Evolutionary conservation across 2,113 vertebrate genomes (phyloP).

Genomic region (Origma solitaria): DNA sequence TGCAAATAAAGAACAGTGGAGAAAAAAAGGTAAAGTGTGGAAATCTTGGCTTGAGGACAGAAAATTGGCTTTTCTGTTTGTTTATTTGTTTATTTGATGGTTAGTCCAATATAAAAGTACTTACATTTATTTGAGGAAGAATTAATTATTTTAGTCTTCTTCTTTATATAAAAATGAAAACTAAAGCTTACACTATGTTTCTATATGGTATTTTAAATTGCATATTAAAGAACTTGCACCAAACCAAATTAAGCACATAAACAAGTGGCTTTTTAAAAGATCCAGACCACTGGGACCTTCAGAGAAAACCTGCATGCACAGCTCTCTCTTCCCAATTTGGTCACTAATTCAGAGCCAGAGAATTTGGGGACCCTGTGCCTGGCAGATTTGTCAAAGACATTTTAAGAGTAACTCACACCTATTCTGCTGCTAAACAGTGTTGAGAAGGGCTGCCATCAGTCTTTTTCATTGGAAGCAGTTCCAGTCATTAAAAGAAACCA

Average conservation of each 20-base stretch:
- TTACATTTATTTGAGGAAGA: neutral
- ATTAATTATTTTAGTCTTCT: neutral
- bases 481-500: neutral
- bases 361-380: neutral
- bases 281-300: neutral
- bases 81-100: neutral
- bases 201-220: neutral
- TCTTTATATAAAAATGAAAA: neutral
- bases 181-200: neutral
- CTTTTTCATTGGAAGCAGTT: neutral
- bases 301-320: neutral
- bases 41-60: neutral
- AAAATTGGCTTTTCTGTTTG: neutral
- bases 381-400: neutral
- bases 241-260: neutral
- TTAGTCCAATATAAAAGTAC: neutral
- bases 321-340: neutral
- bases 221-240: neutral
- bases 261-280: neutral
- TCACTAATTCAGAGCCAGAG: neutral
- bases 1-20: neutral
- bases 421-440: neutral
- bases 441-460: neutral
- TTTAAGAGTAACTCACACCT: neutral
- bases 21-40: neutral